Conservation (phyloP, 2,888 invertebrate genomes). For the Stenolophus ochropezus region DNA sequence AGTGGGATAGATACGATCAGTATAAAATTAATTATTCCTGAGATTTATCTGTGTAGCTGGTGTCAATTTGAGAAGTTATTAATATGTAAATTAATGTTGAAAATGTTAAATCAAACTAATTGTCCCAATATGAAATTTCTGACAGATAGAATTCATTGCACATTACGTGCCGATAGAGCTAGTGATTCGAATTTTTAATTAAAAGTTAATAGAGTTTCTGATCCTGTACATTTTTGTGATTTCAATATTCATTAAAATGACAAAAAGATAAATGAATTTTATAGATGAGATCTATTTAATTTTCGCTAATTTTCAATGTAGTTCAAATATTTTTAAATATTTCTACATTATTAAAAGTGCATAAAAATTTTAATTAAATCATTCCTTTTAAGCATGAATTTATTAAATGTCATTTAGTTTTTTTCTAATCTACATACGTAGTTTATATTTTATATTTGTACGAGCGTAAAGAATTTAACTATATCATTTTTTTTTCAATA, state of each 20-base stretch:
- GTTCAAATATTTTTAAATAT: neutral
- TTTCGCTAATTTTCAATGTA: neutral
- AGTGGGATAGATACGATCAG: slow-evolving; percentile 33
- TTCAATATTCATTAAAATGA: slow-evolving; percentile 11
- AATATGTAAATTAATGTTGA: slow-evolving; percentile 45
- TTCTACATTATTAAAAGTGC: too few relatives aligned
- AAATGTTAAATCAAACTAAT: slow-evolving; percentile 43
- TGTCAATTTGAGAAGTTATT: slow-evolving; percentile 45
- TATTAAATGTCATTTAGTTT: too few relatives aligned
- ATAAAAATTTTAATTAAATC: too few relatives aligned
- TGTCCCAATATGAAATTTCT: slow-evolving; percentile 29
- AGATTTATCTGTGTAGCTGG: slow-evolving; percentile 36
- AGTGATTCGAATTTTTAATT: neutral
- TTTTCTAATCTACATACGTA: too few relatives aligned
- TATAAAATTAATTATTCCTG: slow-evolving; percentile 33
- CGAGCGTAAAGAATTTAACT: too few relatives aligned
- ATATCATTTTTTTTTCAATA: too few relatives aligned
- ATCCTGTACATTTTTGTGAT: neutral
- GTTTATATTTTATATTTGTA: too few relatives aligned
- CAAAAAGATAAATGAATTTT: slow-evolving; percentile 14
- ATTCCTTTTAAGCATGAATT: too few relatives aligned
- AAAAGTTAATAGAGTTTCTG: slow-evolving; percentile 21
- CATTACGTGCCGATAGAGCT: slow-evolving; percentile 5
- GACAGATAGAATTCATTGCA: slow-evolving; percentile 35
- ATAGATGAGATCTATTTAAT: neutral